Percentiles rank a stretch among this genome's conserved stretches.
phyloP scores from a whole-genome alignment of 2,797 vertebrate genomes.

The Schizopygopsis malacanthus region DNA sequence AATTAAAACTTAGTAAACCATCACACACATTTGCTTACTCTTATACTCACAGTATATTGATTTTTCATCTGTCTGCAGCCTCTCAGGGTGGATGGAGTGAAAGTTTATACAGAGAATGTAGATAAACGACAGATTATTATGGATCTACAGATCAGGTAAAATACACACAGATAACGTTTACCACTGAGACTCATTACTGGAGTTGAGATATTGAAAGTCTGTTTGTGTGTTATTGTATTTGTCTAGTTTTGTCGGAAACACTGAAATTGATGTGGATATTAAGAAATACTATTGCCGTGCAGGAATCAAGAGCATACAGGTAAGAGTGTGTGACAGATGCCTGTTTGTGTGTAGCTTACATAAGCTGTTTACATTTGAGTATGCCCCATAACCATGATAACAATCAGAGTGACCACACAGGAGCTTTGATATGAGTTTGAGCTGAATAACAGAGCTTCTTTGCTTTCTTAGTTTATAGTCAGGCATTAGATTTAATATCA shows the following conservation, averaged over 20 bases:
- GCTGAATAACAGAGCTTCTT: background rate
- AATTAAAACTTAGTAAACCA: background rate
- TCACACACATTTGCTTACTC: background rate
- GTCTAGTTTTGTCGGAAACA: constrained; percentile 94
- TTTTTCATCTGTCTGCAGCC: constrained; percentile 77
- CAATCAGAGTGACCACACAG: constrained; percentile 3
- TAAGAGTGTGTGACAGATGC: constrained; percentile 60
- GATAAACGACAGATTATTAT: constrained; percentile 97
- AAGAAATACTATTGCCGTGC: constrained; percentile 97
- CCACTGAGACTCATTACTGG: background rate
- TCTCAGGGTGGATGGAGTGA: constrained; percentile 93
- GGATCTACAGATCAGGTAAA: constrained; percentile 96
- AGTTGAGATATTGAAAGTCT: background rate
- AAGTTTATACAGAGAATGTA: constrained; percentile 97
- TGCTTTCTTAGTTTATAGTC: background rate
- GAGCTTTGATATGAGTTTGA: background rate
- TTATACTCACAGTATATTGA: background rate
- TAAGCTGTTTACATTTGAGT: constrained; percentile 7
- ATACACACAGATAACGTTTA: constrained; percentile 5
- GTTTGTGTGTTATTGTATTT: constrained; percentile 2
- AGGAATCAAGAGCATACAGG: constrained; percentile 97
- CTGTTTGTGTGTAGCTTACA: background rate
- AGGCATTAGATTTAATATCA: background rate
- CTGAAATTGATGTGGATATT: constrained; percentile 94
- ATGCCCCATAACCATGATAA: constrained; percentile 1